phyloP scores from a whole-genome alignment of 2,113 vertebrate genomes.

The Cynoglossus semilaevis region DNA sequence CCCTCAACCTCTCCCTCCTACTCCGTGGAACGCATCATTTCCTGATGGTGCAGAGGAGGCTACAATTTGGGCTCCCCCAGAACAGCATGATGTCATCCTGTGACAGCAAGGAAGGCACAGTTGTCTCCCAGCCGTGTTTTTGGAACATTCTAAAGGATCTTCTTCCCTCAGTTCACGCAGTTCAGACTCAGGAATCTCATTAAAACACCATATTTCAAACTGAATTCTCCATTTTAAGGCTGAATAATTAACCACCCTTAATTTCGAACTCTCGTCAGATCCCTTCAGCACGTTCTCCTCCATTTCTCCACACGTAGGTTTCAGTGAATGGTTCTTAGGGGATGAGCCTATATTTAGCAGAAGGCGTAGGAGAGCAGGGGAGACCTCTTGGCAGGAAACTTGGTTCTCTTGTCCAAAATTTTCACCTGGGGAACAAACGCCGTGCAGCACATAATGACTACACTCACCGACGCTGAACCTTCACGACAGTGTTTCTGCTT shows the following conservation, averaged over 20 bases:
- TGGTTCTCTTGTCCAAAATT: not conserved
- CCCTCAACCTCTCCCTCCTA: slow-evolving; percentile 17
- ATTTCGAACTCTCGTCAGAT: not conserved
- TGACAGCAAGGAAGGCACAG: slow-evolving; percentile 13
- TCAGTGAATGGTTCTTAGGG: not conserved
- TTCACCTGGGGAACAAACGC: slow-evolving; percentile 29
- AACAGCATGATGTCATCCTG: slow-evolving; percentile 20
- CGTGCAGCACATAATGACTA: slow-evolving; percentile 24
- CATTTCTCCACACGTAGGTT: not conserved
- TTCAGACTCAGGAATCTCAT: not conserved
- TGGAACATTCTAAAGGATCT: not conserved
- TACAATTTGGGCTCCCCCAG: slow-evolving; percentile 19
- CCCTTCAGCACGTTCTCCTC: no score
- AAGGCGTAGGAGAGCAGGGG: not conserved
- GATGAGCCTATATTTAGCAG: not conserved
- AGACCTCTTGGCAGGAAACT: not conserved
- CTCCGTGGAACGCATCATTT: slow-evolving; percentile 20
- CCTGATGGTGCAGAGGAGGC: slow-evolving; percentile 51
- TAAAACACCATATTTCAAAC: slow-evolving; percentile 1
- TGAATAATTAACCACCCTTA: slow-evolving; percentile 3
- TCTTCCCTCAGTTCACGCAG: no score
- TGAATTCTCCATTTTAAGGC: not conserved
- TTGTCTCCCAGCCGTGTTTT: not conserved
- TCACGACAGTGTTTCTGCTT: not conserved
- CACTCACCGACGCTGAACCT: slow-evolving; percentile 25